Conservation (phyloP, 2,113 vertebrate species). For the Sakesphorus luctuosus region DNA sequence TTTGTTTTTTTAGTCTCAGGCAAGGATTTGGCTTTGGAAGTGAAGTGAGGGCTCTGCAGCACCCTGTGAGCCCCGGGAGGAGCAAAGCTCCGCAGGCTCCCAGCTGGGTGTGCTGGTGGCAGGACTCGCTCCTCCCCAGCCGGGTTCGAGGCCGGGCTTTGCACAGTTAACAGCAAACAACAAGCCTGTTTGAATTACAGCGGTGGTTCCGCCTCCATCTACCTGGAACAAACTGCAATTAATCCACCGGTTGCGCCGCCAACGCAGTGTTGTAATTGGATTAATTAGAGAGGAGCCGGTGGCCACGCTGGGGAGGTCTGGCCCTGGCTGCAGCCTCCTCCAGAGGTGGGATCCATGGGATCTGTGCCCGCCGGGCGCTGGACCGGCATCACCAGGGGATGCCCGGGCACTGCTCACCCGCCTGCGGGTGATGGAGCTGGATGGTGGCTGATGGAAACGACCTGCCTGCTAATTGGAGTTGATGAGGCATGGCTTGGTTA, state of each 20-base stretch:
- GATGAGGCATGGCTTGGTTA: neutral
- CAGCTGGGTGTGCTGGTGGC: neutral
- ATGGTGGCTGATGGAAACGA: neutral
- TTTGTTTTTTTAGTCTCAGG: neutral
- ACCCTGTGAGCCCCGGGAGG: neutral
- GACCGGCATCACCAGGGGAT: neutral
- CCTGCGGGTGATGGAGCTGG: fast-evolving
- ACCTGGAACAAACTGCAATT: slow-evolving; percentile 33
- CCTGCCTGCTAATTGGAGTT: neutral
- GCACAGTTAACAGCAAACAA: neutral
- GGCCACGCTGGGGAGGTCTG: neutral
- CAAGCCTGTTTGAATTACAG: neutral
- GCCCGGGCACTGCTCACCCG: fast-evolving
- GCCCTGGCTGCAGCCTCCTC: neutral
- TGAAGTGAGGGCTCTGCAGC: fast-evolving
- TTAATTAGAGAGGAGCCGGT: slow-evolving; percentile 11
- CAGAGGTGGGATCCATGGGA: fast-evolving
- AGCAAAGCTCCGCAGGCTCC: neutral
- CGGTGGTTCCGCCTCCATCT: neutral
- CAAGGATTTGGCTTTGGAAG: neutral
- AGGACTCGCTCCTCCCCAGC: neutral
- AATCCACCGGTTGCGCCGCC: neutral
- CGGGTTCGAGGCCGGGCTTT: neutral
- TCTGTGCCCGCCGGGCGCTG: fast-evolving
- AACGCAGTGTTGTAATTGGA: neutral